Evolutionary conservation across 2,113 vertebrate species (phyloP), one percentile per base, ranked within the genome.

Genomic region (Gavialis gangeticus): DNA sequence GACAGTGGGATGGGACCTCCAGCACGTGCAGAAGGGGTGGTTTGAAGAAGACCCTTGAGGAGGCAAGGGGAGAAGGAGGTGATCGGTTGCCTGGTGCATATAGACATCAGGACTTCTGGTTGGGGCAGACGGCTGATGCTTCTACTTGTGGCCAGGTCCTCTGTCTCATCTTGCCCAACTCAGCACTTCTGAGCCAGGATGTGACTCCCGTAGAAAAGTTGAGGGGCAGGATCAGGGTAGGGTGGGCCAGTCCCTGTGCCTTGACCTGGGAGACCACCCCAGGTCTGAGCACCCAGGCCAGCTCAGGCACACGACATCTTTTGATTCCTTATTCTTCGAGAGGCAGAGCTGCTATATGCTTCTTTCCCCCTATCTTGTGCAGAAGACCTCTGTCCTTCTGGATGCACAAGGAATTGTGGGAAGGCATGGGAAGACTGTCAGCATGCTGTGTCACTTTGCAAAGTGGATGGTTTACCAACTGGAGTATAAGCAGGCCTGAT

Each of bases 331-430:
- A 66, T 62, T 46, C 46, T 46, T 46, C 46, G 9, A 46, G 46
- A 46, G 46, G 46, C 46, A 46, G 46, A 46, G 87, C 1, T 1
- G 54, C 59, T 3, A 0, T 0, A 37, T 0, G 0, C 59, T 73
- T 46, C 89, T 54, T 91, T 75, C 88, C 87, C 34, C 11, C 24
- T 2, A 0, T 0, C 71, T 78, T 80, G 25, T 1, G 1, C 66
- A 46, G 69, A 75, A 25, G 10, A 78, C 75, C 37, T 21, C 28
- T 91, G 34, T 79, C 12, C 12, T 37, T 64, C n/a, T 21, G 9
- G 28, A 10, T 73, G 64, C 28, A 76, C 24, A 18, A 81, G 54
- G 90, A 91, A 7, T 67, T 59, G 3, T 21, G 25, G 71, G 89
- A 79, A 85, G 10, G 54, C 87, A 22, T 54, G 27, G 77, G 91